Conservation (phyloP, 2,888 invertebrate species). For the Nephrocerus scutellatus region DNA sequence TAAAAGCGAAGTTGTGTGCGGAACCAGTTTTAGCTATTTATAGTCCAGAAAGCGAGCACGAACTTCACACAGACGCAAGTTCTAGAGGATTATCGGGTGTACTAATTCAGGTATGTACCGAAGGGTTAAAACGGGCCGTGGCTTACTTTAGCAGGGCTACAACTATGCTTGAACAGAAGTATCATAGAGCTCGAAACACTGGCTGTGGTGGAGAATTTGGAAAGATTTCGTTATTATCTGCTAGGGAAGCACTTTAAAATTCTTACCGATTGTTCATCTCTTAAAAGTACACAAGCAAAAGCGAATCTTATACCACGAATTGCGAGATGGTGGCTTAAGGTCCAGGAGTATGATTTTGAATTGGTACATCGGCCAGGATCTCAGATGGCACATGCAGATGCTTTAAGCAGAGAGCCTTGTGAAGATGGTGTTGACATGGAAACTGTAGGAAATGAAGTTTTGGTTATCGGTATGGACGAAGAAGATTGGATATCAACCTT, state of each 20-base stretch:
- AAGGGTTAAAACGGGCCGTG: conserved; percentile 2
- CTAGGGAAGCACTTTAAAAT: too few species aligned
- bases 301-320: too few species aligned
- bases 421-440: conserved; percentile 6
- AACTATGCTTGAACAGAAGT: conserved; percentile 1
- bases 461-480: conserved; percentile 8
- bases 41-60: conserved; percentile 2
- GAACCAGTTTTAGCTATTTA: conserved; percentile 8
- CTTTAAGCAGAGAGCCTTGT: conserved; percentile 2
- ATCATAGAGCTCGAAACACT: conserved; percentile 20
- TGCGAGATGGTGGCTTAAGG: too few species aligned
- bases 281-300: too few species aligned
- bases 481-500: conserved; percentile 14
- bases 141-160: conserved; percentile 11
- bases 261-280: too few species aligned
- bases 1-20: conserved; percentile 8
- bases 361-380: conserved; percentile 1
- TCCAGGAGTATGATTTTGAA: too few species aligned
- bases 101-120: conserved; percentile 4
- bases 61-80: conserved; percentile 10
- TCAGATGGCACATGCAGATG: conserved; percentile 6
- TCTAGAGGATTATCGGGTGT: conserved; percentile 7
- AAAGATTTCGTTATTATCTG: conserved; percentile 20
- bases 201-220: conserved; percentile 21
- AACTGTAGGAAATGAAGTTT: conserved; percentile 9